These are phyloP conservation scores for Aricia agestis DNA, from an alignment of 1,140 invertebrate genomes.

Conservation along the genomic window DNA sequence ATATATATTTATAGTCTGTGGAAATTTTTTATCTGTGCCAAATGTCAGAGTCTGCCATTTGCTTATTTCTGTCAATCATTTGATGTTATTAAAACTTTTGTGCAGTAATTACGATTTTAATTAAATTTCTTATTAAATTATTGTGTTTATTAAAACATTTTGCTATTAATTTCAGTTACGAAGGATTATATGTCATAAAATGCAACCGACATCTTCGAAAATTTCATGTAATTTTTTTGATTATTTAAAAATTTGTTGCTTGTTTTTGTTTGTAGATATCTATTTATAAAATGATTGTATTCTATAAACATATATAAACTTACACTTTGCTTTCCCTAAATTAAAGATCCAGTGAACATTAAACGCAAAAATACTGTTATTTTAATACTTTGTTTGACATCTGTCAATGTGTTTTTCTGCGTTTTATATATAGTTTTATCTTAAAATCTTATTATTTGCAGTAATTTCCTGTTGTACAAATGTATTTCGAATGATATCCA, in stretches of 20 bases:
- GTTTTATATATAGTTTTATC: background rate
- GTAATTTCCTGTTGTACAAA: background rate
- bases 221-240: conserved; percentile 1
- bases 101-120: conserved; percentile 30
- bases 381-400: background rate
- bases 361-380: background rate
- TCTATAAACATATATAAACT: conserved; percentile 3
- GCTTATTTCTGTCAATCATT: conserved; percentile 71
- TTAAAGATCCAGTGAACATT: background rate
- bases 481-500: background rate
- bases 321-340: background rate
- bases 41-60: conserved; percentile 54
- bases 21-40: background rate
- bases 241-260: background rate
- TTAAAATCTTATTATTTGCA: background rate
- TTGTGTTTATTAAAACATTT: background rate
- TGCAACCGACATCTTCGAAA: background rate
- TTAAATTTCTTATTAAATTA: conserved; percentile 4
- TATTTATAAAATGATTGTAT: conserved; percentile 4
- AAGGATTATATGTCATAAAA: background rate
- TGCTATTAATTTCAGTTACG: background rate
- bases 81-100: conserved; percentile 74
- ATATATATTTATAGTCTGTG: background rate
- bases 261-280: conserved; percentile 9
- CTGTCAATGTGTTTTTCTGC: conserved; percentile 15